Conservation (phyloP, 2,113 vertebrate species). For the Lophotis ruficrista region DNA sequence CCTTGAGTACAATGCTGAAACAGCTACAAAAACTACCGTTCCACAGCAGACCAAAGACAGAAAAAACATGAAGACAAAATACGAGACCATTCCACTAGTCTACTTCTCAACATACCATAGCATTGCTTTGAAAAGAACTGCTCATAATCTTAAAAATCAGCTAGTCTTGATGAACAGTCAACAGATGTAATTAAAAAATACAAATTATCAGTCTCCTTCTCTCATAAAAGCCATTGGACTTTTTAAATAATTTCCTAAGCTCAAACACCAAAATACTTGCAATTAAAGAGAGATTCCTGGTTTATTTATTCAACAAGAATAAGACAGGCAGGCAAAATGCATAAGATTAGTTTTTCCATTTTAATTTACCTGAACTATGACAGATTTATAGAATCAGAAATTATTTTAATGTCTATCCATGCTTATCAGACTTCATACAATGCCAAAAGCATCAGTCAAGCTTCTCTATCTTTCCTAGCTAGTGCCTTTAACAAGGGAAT, state of each 20-base stretch:
- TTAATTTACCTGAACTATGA: background rate
- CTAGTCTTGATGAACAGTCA: background rate
- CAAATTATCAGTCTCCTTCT: background rate
- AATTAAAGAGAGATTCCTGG: background rate
- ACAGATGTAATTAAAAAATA: conserved; percentile 36
- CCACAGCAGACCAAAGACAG: conserved; percentile 39
- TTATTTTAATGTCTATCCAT: background rate
- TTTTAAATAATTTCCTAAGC: background rate
- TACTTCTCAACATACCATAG: conserved; percentile 19
- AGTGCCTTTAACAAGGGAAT: background rate
- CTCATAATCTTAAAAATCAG: background rate
- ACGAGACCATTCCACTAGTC: background rate
- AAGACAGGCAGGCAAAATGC: background rate
- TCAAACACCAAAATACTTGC: background rate
- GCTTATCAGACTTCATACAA: background rate
- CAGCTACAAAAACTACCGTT: conserved; percentile 34
- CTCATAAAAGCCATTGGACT: background rate
- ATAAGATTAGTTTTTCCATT: background rate
- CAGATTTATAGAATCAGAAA: background rate
- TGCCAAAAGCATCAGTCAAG: background rate
- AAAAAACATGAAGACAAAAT: conserved; percentile 32
- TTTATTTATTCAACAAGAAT: background rate
- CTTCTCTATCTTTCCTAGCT: background rate
- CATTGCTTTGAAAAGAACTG: conserved; percentile 1
- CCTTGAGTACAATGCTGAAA: conserved; percentile 37